These are phyloP conservation scores for Argyresthia goedartella DNA, from an alignment of 2,888 invertebrate species.

Conservation along the genomic window DNA sequence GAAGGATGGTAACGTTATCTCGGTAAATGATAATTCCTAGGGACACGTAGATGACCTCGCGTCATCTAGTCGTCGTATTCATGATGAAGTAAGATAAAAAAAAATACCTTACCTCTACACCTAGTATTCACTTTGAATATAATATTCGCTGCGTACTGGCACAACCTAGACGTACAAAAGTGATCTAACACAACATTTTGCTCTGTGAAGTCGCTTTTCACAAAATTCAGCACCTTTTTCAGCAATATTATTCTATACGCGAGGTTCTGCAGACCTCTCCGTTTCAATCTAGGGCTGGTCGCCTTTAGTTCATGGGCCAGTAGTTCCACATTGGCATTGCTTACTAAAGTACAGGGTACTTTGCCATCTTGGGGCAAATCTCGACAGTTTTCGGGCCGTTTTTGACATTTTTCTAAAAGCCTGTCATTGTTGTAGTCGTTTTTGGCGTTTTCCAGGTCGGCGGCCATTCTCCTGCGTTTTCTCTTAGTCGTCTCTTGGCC, in stretches of 20 bases:
- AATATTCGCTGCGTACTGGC: neutral
- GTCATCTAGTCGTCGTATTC: no score
- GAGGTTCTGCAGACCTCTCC: neutral
- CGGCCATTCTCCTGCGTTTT: no score
- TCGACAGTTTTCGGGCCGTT: no score
- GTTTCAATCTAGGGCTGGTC: neutral
- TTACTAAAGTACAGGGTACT: neutral
- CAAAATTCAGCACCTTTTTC: neutral
- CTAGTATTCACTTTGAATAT: neutral
- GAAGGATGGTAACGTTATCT: no score
- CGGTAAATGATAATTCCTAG: no score
- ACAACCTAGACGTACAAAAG: neutral
- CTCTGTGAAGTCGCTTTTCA: neutral
- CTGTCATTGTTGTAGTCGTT: no score
- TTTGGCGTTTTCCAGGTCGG: no score
- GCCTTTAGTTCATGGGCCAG: neutral
- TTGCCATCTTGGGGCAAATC: neutral
- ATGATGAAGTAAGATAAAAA: no score
- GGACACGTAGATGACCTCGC: no score
- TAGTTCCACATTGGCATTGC: no score
- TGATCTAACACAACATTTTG: neutral
- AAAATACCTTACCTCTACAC: neutral
- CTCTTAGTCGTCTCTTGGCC: no score
- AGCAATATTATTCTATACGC: constrained; percentile 1
- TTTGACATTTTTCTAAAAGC: no score